Percentiles rank a stretch among this genome's conserved stretches.
phyloP scores from a whole-genome alignment of 2,113 vertebrate genomes.

The Limanda limanda region DNA sequence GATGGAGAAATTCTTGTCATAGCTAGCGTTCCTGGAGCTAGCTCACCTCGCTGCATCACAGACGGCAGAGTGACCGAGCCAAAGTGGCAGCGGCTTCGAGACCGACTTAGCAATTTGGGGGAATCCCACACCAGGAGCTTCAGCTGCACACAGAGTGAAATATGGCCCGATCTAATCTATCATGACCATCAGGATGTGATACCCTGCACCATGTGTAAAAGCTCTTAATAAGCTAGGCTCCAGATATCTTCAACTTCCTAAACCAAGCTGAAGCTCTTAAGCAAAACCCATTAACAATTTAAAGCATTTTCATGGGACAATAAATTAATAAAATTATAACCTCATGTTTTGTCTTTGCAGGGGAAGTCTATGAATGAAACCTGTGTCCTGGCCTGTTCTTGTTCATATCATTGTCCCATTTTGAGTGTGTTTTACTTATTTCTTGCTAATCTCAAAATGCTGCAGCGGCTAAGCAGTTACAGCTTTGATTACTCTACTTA shows the following conservation, averaged over 20 bases:
- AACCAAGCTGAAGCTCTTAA: background rate
- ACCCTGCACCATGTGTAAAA: background rate
- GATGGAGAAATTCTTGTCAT: slow-evolving; percentile 71
- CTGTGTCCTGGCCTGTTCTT: too few species aligned
- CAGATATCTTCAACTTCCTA: background rate
- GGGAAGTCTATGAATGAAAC: too few species aligned
- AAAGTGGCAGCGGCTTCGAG: slow-evolving; percentile 34
- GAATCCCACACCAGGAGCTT: slow-evolving; percentile 20
- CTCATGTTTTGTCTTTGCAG: too few species aligned
- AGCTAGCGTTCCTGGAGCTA: slow-evolving; percentile 46
- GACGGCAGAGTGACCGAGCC: slow-evolving; percentile 42
- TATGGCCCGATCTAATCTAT: background rate
- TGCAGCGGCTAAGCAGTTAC: too few species aligned
- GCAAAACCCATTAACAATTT: too few species aligned
- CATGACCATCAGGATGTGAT: background rate
- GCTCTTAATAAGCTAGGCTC: background rate
- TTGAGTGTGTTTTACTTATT: too few species aligned
- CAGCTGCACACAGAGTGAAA: background rate
- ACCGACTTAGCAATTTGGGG: slow-evolving; percentile 5
- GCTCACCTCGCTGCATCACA: slow-evolving; percentile 60
- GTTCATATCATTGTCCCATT: too few species aligned
- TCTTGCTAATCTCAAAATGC: too few species aligned
- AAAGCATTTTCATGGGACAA: too few species aligned
- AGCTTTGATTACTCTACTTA: too few species aligned
- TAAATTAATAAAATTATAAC: too few species aligned